These are phyloP conservation scores for Heliconius hewitsoni DNA, from an alignment of 1,140 invertebrate species.

Conservation along the genomic window DNA sequence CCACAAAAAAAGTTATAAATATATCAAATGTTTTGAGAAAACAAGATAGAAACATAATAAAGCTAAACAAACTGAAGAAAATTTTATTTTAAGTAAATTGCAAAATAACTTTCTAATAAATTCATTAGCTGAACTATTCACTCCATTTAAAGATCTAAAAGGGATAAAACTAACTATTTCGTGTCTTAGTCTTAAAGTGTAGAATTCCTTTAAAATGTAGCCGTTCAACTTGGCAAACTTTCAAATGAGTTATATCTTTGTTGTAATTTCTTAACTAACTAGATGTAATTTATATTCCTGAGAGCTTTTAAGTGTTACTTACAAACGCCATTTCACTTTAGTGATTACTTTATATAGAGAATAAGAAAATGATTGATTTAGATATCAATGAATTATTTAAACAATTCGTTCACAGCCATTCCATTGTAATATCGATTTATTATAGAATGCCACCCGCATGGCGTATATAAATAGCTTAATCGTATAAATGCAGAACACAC, in stretches of 20 bases:
- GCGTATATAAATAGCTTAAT: slow-evolving; percentile 17
- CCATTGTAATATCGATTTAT: slow-evolving; percentile 1
- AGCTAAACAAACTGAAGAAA: neutral
- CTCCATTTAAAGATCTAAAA: neutral
- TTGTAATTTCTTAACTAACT: slow-evolving; percentile 2
- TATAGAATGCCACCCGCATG: slow-evolving; percentile 15
- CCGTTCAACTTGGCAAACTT: neutral
- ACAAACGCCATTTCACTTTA: neutral
- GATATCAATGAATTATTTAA: neutral
- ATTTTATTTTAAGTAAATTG: neutral
- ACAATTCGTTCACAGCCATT: neutral
- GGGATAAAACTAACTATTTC: neutral
- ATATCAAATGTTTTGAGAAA: too few relatives aligned
- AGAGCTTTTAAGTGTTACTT: neutral
- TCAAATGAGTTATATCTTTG: slow-evolving; percentile 1
- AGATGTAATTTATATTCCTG: neutral
- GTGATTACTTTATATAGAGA: too few relatives aligned
- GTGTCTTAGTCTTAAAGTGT: neutral
- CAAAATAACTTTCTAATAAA: neutral
- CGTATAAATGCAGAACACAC: slow-evolving; percentile 25
- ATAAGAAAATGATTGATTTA: too few relatives aligned
- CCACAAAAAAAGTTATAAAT: too few relatives aligned
- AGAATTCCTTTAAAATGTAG: neutral
- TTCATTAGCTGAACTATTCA: neutral
- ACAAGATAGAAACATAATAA: neutral